Base-by-base conservation (phyloP, 2,888 invertebrate species). In the Parthenolecanium corni region DNA sequence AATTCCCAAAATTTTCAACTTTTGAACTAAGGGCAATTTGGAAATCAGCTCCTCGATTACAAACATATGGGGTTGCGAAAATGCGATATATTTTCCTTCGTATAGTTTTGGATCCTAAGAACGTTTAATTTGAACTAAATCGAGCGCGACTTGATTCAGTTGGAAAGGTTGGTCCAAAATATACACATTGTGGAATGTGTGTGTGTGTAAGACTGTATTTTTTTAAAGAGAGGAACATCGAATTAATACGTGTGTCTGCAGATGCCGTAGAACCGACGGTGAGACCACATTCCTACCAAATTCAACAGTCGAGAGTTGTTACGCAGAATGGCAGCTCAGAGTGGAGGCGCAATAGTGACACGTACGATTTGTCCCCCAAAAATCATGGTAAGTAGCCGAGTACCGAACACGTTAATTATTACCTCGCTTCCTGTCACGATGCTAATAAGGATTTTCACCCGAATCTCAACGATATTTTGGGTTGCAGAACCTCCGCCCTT, bases 401-500 rank as follows among this genome's bases (percentile, higher is more conserved):
- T 31, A 9, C 31, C 31, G 4, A 31, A 31, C 18, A 3, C 18
- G n/a, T 16, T 42, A 42, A 18, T 42, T 16, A 42, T 3, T 42
- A 14, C 44, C 3, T 4, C 2, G n/a, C n/a, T n/a, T n/a, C n/a
- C n/a, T n/a, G n/a, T 31, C 3, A 38, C 9, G 14, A 42, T 18
- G 24, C 12, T 2, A 18, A 20, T 51, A 20, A 20, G 18, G 16
- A 9, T 51, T 23, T 51, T n/a, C n/a, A n/a, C n/a, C n/a, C n/a
- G n/a, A 51, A 21, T 51, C 14, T 51, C 16, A 20, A 25, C 6
- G 2, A 2, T 2, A 44, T 25, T 14, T 25, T 36, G 21, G 42
- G 46, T 61, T 46, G 3, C 51, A 62, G 57, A 53, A 54, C 51
- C 66, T 71, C 79, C 79, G 69, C 80, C 81, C 65, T 73, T 80